A percentile compares a stretch with the other conserved stretches of the same genome.
Evolutionary conservation across 2,797 vertebrate genomes (phyloP).

Genomic region (Alca torda): DNA sequence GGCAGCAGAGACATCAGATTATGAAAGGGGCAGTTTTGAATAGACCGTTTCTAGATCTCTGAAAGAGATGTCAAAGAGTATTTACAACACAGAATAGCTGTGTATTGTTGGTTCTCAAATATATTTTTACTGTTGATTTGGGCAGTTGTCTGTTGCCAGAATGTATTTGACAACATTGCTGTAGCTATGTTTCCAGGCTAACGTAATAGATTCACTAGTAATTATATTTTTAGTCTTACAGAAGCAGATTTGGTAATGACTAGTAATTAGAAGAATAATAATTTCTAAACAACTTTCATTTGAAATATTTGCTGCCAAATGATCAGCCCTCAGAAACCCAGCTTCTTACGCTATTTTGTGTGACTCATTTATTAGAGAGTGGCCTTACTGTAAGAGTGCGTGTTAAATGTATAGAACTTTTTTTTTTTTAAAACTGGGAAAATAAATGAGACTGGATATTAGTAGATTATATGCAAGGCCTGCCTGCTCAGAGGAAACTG

Average conservation of each 20-base stretch:
- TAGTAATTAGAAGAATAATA: neutral
- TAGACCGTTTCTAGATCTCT: neutral
- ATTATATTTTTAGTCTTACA: neutral
- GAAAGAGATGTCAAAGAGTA: neutral
- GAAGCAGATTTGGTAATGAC: neutral
- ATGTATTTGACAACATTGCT: neutral
- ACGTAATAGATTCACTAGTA: neutral
- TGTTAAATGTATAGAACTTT: neutral
- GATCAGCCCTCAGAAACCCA: neutral
- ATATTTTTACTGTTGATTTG: neutral
- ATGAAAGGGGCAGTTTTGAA: neutral
- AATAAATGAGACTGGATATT: neutral
- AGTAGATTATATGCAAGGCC: neutral
- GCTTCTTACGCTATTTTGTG: neutral
- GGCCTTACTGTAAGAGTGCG: neutral
- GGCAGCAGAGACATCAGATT: neutral
- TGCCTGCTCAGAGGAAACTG: neutral
- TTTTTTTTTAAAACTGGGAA: neutral
- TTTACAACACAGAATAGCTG: neutral
- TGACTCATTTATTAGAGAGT: neutral
- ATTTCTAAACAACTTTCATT: neutral
- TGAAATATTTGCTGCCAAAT: neutral
- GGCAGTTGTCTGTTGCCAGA: neutral
- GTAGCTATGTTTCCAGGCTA: neutral
- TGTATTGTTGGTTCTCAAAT: neutral